Conservation (phyloP, 2,113 vertebrate genomes). For the Mormoops blainvillei region DNA sequence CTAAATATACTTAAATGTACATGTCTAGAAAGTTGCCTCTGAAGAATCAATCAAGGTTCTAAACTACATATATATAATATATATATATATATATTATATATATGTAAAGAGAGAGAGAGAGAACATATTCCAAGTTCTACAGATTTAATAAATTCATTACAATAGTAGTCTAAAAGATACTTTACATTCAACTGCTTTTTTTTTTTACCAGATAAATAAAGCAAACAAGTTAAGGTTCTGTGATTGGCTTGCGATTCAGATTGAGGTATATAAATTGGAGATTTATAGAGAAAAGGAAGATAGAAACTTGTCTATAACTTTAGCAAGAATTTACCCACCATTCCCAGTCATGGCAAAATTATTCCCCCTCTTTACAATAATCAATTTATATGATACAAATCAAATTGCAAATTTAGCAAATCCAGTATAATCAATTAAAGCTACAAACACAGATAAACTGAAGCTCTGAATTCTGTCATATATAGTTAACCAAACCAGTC, state of each 20-base stretch:
- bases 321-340: neutral
- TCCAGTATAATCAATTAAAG: neutral
- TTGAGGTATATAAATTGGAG: neutral
- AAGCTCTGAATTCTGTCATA: neutral
- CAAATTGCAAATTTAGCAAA: conserved; percentile 4
- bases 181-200: neutral
- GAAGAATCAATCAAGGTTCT: neutral
- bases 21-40: neutral
- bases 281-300: neutral
- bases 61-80: neutral
- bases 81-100: too few species aligned
- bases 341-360: neutral
- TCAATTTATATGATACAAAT: conserved; percentile 25
- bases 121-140: neutral
- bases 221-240: neutral
- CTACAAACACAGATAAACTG: neutral
- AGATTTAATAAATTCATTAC: neutral
- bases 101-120: too few species aligned
- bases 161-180: neutral
- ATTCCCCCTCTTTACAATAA: neutral
- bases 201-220: neutral
- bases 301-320: neutral
- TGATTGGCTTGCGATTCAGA: neutral
- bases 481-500: neutral
- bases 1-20: neutral